phyloP scores from a whole-genome alignment of 2,888 invertebrate genomes.

The Mesorhabditis sp. region DNA sequence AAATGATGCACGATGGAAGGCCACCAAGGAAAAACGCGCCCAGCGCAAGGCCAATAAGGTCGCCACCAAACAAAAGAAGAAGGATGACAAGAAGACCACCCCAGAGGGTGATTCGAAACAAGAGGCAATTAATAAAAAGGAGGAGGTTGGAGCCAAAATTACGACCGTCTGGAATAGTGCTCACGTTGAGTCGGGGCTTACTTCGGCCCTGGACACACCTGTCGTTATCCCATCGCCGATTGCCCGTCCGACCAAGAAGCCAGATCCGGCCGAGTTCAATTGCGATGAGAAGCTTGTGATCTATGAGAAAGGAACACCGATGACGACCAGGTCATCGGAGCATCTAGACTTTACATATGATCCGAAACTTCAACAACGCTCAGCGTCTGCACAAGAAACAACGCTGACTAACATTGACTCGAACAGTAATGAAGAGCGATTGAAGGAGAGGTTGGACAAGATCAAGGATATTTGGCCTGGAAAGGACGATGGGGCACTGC shows the following conservation, averaged over 20 bases:
- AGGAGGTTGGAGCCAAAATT: constrained; percentile 7
- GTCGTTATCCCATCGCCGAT: constrained; percentile 40
- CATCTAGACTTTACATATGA: constrained; percentile 33
- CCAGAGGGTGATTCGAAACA: constrained; percentile 16
- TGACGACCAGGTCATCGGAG: constrained; percentile 9
- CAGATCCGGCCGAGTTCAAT: too few species aligned
- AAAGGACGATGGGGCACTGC: constrained; percentile 17
- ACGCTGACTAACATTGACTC: neutral
- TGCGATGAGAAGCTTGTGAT: too few species aligned
- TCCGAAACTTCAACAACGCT: constrained; percentile 24
- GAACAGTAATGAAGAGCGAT: constrained; percentile 33
- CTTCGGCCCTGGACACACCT: neutral
- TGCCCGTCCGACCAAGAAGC: constrained; percentile 32
- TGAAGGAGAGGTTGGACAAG: constrained; percentile 40
- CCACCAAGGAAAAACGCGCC: constrained; percentile 13
- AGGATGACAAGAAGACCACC: constrained; percentile 11
- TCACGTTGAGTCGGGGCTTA: constrained; percentile 15
- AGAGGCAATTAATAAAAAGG: constrained; percentile 6
- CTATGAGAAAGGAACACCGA: constrained; percentile 5
- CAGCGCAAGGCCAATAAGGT: neutral
- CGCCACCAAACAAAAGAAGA: constrained; percentile 5
- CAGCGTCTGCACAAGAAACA: neutral
- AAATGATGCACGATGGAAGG: constrained; percentile 12
- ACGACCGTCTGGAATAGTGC: constrained; percentile 40
- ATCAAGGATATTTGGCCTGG: constrained; percentile 29